Evolutionary conservation across 2,888 invertebrate species (phyloP), one percentile per base, ranked within the genome.

Genomic region (Dioctria rufipes): DNA sequence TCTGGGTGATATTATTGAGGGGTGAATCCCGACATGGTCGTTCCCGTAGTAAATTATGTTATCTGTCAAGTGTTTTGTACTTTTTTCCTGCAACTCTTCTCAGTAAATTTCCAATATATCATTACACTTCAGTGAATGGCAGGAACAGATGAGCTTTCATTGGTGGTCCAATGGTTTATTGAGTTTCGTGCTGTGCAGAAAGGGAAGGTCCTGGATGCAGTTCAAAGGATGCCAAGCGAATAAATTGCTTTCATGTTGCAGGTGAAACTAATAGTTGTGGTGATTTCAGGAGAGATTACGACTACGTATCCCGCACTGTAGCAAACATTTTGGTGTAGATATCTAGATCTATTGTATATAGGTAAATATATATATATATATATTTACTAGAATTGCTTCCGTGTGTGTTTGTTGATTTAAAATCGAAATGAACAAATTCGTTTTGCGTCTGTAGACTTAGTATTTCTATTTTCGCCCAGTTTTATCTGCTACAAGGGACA

Each of bases 21-120:
- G 60, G 4, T 6, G 42, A 40, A 46, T 11, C n/a, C 61, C 63
- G 49, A 49, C 77, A 61, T 61, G 49, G 39, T 77, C 51, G 61
- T 49, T 63, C 63, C 63, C 54, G 77, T 63, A 77, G 63, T 77
- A 77, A 77, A 77, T 77, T 77, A 77, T 77, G 77, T 63, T 77
- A 63, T 77, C 77, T 77, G 77, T 63, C 77, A 77, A 77, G 63
- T 77, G 63, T 77, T 77, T 77, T 77, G 77, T 63, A 63, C 77
- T 63, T 77, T 77, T 77, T 77, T 9, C 37, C 6, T 40, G 40
- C 54, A 77, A 46, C 61, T 63, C 77, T 77, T 77, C 25, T 25
- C 77, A 77, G 77, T 63, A 77, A 63, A 77, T 77, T 77, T 77
- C 77, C 77, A 77, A 77, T 77, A 77, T 77, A 77, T 77, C 77